Base-by-base conservation (phyloP, 1,140 invertebrate species). In the Battus philenor region DNA sequence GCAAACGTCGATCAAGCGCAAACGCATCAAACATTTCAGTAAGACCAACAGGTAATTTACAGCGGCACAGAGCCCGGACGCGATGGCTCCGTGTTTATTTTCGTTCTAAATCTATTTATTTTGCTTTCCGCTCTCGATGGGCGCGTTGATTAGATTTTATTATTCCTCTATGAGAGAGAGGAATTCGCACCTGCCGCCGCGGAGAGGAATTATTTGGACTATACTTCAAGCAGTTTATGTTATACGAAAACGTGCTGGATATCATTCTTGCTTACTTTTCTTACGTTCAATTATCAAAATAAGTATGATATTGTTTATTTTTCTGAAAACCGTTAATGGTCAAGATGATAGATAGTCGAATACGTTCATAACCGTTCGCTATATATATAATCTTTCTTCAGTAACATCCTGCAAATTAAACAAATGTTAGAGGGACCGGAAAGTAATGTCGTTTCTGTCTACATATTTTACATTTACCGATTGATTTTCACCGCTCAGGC, bases 1-100 rank as follows among this genome's bases (percentile, higher is more conserved):
- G 59, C 38, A 47, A 47, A 41, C 66, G 68, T 70, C 71, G 69
- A 75, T 77, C 69, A 68, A 66, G 71, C 73, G 61, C 59, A 67
- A 70, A 76, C 63, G 68, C 73, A 76, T 72, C 70, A 76, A 74
- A 74, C 69, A 68, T 79, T 75, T 76, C 73, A 73, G 68, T 77
- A 67, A 69, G 74, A 74, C 73, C 71, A 77, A 77, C 76, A 80
- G 76, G 76, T 80, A 80, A 77, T 80, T 71, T 64, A 69, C 76
- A 67, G 54, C 33, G 36, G 50, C 41, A 24, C 38, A 24, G 9
- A 45, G 51, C 13, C 52, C 59, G 57, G 57, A 55, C 66, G 62
- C 50, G 57, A 53, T 47, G 50, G 20, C 31, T 17, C 26, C 48
- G 33, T 66, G 74, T 81, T 81, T 81, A 70, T 81, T 81, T 81